A percentile compares a stretch with the other conserved stretches of the same genome.
These are phyloP conservation scores for Periophthalmus modestus DNA, from an alignment of 2,113 vertebrate species.

Conservation along the genomic window DNA sequence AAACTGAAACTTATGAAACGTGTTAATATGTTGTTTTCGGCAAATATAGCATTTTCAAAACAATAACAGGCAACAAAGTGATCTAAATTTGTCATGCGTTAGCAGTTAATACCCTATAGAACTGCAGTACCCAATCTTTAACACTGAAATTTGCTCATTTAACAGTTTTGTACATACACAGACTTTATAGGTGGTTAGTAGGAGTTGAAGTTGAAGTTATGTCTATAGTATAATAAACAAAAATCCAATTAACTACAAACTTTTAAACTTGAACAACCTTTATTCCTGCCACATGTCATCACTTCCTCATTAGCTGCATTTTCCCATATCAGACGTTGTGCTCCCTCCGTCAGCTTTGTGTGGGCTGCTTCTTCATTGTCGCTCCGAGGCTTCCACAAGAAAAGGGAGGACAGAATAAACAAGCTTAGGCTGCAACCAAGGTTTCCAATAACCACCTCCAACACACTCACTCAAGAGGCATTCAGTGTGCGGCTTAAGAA, in stretches of 20 bases:
- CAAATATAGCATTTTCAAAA: no score
- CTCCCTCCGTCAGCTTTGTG: conserved; percentile 27
- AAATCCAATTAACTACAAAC: background rate
- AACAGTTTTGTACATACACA: no score
- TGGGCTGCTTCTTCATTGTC: conserved; percentile 46
- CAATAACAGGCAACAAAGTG: no score
- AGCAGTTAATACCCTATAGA: no score
- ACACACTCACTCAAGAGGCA: conserved; percentile 35
- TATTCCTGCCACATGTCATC: background rate
- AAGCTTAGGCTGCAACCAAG: conserved; percentile 48
- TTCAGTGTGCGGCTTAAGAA: conserved; percentile 47
- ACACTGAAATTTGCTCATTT: no score
- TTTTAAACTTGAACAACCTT: background rate
- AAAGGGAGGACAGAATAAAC: conserved; percentile 61
- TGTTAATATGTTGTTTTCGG: no score
- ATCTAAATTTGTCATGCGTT: no score
- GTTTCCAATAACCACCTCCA: conserved; percentile 62
- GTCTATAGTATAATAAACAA: no score
- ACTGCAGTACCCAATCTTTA: no score
- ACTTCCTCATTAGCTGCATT: background rate
- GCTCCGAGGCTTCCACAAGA: conserved; percentile 51
- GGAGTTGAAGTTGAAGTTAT: no score
- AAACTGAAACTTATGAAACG: no score
- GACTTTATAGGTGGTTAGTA: no score
- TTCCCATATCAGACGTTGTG: background rate